A percentile compares a stretch with the other conserved stretches of the same genome.
These are phyloP conservation scores for Eutrigla gurnardus DNA, from an alignment of 2,797 vertebrate species.

Conservation along the genomic window DNA sequence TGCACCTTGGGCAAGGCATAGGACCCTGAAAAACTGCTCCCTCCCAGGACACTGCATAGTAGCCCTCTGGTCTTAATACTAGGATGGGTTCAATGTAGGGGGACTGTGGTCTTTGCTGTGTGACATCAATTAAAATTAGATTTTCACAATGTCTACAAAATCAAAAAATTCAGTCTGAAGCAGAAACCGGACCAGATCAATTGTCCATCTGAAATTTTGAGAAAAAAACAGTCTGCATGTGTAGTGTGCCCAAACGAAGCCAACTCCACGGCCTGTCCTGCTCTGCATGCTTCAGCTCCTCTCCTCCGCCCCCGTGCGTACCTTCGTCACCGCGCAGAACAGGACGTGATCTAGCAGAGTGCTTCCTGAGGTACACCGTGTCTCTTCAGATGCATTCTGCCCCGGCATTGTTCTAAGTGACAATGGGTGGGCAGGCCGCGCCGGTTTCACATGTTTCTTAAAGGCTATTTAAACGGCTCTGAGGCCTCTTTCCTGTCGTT, in stretches of 20 bases:
- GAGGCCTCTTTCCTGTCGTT: conserved; percentile 49
- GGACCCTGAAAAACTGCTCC: no score
- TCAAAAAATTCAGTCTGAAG: conserved; percentile 35
- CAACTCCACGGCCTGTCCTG: neutral
- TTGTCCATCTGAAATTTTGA: neutral
- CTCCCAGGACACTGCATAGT: no score
- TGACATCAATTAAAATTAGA: no score
- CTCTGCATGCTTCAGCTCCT: conserved; percentile 19
- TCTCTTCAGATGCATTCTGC: conserved; percentile 47
- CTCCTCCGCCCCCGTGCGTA: conserved; percentile 39
- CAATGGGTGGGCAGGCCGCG: conserved; percentile 52
- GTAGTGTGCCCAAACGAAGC: conserved; percentile 12
- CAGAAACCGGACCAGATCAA: conserved; percentile 28
- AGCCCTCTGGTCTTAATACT: no score
- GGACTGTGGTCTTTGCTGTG: no score
- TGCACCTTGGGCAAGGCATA: no score
- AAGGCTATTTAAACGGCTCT: conserved; percentile 38
- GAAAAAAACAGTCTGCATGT: neutral
- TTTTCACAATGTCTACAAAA: conserved; percentile 28
- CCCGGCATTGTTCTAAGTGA: conserved; percentile 67
- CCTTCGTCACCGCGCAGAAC: conserved; percentile 44
- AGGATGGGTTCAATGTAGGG: no score
- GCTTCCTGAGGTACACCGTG: conserved; percentile 70
- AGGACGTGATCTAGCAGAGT: conserved; percentile 77
- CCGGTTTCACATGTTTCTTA: conserved; percentile 53